Base-by-base conservation (phyloP, 30 jellyfish, hydroid and myxozoan genomes). In the Pelagia noctiluca region DNA sequence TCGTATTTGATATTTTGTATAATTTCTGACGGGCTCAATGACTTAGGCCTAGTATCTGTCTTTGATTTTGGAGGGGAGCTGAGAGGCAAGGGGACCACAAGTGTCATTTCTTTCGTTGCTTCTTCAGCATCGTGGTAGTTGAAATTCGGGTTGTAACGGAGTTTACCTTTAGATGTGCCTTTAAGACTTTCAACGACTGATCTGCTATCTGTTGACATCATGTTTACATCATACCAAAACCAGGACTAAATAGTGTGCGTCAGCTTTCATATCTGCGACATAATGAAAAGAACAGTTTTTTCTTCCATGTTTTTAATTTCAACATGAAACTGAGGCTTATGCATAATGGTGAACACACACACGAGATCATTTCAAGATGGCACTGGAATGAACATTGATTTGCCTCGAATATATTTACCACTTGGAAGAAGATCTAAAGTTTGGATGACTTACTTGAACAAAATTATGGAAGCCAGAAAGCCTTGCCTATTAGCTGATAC, bases 141-240 rank as follows among this genome's bases (percentile, higher is more conserved):
- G 34, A 52, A 49, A 24, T 36, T 33, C 10, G 88, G 74, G 50
- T 47, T 35, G 42, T 84, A 84, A 28, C 57, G 31, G 31, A 84
- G 62, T 53, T 54, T 74, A 0, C 95, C 95, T 34, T 84, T 84
- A 2, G 88, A 32, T 24, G 95, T 84, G 16, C 46, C 74, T 61
- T 84, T 84, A 50, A 84, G 71, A 74, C 87, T 64, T 24, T 54
- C 28, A 11, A 84, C 88, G 4, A 84, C 95, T 8, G 63, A 76
- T 1, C 69, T 71, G n/a, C 36, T 50, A 31, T 38, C 73, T 53
- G 92, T 77, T 22, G 84, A 67, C 67, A 66, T 46, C 67, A 24
- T 64, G 22, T 48, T 37, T 23, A 52, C 18, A 53, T 54, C 22
- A 62, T 22, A 8, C 13, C 16, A n/a, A 8, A 62, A 62, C 12